phyloP scores from a whole-genome alignment of 2,888 invertebrate genomes.

The Stenodera caucasica region DNA sequence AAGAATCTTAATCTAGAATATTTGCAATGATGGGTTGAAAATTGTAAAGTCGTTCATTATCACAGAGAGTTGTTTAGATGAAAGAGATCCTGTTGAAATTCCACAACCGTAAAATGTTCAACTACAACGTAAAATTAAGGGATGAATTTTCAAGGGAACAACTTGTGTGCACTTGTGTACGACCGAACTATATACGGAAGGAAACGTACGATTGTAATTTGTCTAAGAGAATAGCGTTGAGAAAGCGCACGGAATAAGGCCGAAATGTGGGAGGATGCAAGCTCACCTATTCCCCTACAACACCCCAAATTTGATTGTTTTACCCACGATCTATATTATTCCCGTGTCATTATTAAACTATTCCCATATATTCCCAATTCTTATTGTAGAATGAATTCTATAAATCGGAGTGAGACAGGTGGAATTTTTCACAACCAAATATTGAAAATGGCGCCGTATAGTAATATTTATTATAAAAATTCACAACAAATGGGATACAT shows the following conservation, averaged over 20 bases:
- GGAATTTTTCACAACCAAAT: too few species aligned
- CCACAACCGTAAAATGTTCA: slow-evolving; percentile 20
- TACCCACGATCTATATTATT: slow-evolving; percentile 39
- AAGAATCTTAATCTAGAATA: neutral
- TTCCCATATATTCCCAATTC: too few species aligned
- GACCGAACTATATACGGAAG: slow-evolving; percentile 36
- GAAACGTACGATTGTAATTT: slow-evolving; percentile 45
- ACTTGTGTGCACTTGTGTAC: slow-evolving; percentile 21
- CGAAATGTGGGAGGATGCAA: slow-evolving; percentile 29
- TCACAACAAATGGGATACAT: slow-evolving; percentile 35
- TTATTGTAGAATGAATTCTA: too few species aligned
- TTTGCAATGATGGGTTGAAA: neutral
- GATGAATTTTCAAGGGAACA: slow-evolving; percentile 22
- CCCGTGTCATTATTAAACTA: too few species aligned
- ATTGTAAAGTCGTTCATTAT: neutral
- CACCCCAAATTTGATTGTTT: too few species aligned
- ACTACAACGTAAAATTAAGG: slow-evolving; percentile 23
- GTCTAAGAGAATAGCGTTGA: slow-evolving; percentile 39
- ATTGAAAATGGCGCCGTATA: neutral
- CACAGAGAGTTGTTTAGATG: neutral
- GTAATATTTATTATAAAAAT: slow-evolving; percentile 24
- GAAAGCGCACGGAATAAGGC: slow-evolving; percentile 23
- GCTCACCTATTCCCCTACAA: slow-evolving; percentile 27
- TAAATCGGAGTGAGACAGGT: too few species aligned
- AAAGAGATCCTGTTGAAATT: neutral